A percentile compares a stretch with the other conserved stretches of the same genome.
These are phyloP conservation scores for Morpho deidamia DNA, from an alignment of 2,888 invertebrate genomes.

Conservation along the genomic window DNA sequence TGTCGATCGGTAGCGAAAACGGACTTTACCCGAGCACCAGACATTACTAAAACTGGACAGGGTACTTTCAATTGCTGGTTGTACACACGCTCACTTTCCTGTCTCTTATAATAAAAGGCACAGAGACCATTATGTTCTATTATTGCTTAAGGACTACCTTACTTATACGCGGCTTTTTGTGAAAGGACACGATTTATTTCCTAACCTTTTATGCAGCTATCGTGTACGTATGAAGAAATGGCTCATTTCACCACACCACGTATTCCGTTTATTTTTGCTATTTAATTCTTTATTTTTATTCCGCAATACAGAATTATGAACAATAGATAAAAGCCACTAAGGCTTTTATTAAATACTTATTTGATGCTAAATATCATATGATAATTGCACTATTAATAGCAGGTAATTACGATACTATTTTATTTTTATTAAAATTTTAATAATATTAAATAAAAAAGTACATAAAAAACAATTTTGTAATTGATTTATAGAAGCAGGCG, in stretches of 20 bases:
- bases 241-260: not conserved
- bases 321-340: too few relatives aligned
- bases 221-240: not conserved
- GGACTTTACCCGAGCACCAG: constrained; percentile 5
- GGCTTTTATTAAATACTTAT: not conserved
- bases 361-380: too few relatives aligned
- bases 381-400: too few relatives aligned
- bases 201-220: constrained; percentile 7
- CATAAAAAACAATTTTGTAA: too few relatives aligned
- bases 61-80: constrained; percentile 23
- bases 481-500: too few relatives aligned
- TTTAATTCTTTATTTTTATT: too few relatives aligned
- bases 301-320: too few relatives aligned
- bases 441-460: too few relatives aligned
- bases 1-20: constrained; percentile 8
- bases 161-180: constrained; percentile 13
- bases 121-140: constrained; percentile 10
- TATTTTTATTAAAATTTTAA: too few relatives aligned
- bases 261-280: not conserved
- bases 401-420: too few relatives aligned
- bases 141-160: not conserved
- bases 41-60: constrained; percentile 24
- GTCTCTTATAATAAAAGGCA: not conserved
- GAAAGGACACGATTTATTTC: constrained; percentile 21
- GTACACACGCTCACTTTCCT: not conserved